Conservation (phyloP, 2,113 vertebrate genomes). For the Platysteira castanea region DNA sequence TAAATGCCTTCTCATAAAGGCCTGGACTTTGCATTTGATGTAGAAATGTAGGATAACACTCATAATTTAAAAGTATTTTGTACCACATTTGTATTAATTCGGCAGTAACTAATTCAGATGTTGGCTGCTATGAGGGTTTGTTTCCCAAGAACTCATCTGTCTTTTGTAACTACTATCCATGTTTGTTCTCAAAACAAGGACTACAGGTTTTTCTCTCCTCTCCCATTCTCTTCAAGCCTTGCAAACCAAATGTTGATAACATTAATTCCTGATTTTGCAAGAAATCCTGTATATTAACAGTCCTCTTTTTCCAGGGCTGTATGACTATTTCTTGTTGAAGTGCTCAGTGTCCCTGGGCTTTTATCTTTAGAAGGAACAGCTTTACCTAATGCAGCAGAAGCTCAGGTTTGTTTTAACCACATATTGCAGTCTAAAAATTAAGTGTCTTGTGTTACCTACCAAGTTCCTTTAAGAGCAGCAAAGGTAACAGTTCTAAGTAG, state of each 20-base stretch:
- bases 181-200: neutral
- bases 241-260: neutral
- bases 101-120: neutral
- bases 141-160: neutral
- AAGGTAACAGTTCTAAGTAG: neutral
- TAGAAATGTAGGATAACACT: neutral
- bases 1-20: neutral
- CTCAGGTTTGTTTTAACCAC: neutral
- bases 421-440: neutral
- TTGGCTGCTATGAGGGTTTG: neutral
- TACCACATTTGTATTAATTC: neutral
- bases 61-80: neutral
- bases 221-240: neutral
- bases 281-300: neutral
- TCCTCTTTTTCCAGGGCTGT: neutral
- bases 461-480: neutral
- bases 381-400: neutral
- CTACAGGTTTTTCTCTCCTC: neutral
- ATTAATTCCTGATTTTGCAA: neutral
- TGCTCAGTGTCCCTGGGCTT: neutral
- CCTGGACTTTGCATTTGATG: neutral
- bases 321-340: neutral
- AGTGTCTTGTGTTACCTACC: neutral
- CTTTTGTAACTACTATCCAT: neutral
- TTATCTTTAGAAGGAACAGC: neutral